These are phyloP conservation scores for Diacarnus erythraeanus DNA, from an alignment of 37 sponge, comb jelly and placozoan genomes.

Conservation along the genomic window DNA sequence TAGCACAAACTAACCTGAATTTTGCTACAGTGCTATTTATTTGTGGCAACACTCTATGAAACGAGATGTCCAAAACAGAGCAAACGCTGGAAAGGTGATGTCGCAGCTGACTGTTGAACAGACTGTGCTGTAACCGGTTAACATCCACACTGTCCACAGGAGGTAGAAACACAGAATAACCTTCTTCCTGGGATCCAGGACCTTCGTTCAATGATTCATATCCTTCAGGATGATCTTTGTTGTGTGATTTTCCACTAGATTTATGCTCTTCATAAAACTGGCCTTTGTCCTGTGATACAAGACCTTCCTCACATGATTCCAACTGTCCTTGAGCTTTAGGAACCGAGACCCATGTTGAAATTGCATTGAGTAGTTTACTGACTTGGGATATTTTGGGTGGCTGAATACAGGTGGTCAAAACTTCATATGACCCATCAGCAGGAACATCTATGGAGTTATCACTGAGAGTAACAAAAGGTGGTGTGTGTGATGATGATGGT, in stretches of 20 bases:
- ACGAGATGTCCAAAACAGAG: not conserved
- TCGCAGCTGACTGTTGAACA: conserved; percentile 18
- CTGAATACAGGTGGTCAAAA: not conserved
- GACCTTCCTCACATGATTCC: not conserved
- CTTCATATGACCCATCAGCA: too few relatives aligned
- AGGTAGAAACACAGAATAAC: conserved; percentile 8
- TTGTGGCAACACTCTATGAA: not conserved
- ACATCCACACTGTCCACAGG: conserved; percentile 28
- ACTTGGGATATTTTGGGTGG: not conserved
- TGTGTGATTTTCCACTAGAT: not conserved
- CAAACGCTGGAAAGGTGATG: not conserved
- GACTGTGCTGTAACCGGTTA: conserved; percentile 8
- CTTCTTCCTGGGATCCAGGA: not conserved
- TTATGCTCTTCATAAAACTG: not conserved
- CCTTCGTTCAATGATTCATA: not conserved
- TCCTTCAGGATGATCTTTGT: not conserved
- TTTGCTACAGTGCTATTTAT: not conserved
- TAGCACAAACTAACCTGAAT: conserved; percentile 14
- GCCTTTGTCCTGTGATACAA: not conserved
- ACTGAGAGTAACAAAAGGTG: too few relatives aligned
- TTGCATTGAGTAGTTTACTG: conserved; percentile 25
- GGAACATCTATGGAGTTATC: too few relatives aligned
- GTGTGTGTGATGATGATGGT: too few relatives aligned
- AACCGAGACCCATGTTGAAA: conserved; percentile 21
- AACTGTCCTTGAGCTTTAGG: not conserved